Evolutionary conservation across 2,888 invertebrate genomes (phyloP), one percentile per base, ranked within the genome.

Genomic region (Dasysyrphus albostriatus): DNA sequence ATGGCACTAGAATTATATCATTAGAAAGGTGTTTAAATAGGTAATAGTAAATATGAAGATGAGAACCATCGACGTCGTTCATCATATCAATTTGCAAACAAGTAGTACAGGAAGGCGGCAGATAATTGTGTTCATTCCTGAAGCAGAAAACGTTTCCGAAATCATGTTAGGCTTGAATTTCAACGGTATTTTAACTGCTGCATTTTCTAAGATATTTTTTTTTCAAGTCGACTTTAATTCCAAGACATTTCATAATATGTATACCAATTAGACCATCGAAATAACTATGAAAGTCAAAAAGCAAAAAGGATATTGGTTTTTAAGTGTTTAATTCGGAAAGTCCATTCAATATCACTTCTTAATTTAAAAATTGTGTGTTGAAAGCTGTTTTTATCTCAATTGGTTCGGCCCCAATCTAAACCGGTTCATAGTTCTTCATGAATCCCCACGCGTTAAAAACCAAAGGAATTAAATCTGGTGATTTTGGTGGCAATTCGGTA

Each of bases 81-180:
- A n/a, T n/a, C n/a, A n/a, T n/a, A n/a, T n/a, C n/a, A n/a, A n/a
- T n/a, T n/a, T n/a, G n/a, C n/a, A n/a, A n/a, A n/a, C n/a, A n/a
- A n/a, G n/a, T n/a, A n/a, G n/a, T n/a, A 88, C 78, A n/a, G 87
- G 81, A 37, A 87, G 54, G 0, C 72, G 32, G 12, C 59, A 59
- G 29, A 88, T 42, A 16, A 78, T 56, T 81, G 84, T 84, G 51
- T 49, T 82, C 10, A 10, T 16, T 42, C 42, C 72, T 24, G 72
- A 69, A 16, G 73, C 69, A 47, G 19, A 24, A 47, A n/a, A 65
- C 0, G n/a, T 81, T 63, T 78, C 75, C 29, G 85, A 88, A 12
- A 74, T 69, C 19, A 67, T 54, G 34, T 83, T 80, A 10, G 73
- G 79, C 42, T 73, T 79, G n/a, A 56, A 79, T 24, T 37, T 24